Percentiles rank a stretch among this genome's conserved stretches.
phyloP scores from a whole-genome alignment of 2,888 invertebrate species.

The Oxystoma pomonae region DNA sequence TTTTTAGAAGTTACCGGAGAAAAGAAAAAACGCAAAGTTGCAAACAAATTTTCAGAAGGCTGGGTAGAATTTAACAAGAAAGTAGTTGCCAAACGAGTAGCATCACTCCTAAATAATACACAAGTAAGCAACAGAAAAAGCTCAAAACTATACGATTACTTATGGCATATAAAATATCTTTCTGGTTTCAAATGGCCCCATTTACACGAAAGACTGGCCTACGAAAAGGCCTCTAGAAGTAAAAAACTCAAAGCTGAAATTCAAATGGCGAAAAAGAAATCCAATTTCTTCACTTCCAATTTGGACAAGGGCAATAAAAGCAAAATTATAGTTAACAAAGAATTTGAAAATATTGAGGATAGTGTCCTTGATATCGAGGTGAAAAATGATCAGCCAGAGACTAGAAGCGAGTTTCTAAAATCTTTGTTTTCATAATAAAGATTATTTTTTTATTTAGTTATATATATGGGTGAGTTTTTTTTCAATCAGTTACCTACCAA shows the following conservation, averaged over 20 bases:
- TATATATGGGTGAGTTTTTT: no score
- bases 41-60: slow-evolving; percentile 78
- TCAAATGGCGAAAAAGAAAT: slow-evolving; percentile 86
- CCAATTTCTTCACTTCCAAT: slow-evolving; percentile 79
- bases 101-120: slow-evolving; percentile 76
- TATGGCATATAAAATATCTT: slow-evolving; percentile 97
- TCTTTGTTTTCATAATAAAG: slow-evolving; percentile 39
- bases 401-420: slow-evolving; percentile 41
- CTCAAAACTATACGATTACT: slow-evolving; percentile 81
- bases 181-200: slow-evolving; percentile 96
- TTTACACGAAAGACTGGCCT: slow-evolving; percentile 87
- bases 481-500: no score
- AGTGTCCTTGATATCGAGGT: slow-evolving; percentile 17
- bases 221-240: slow-evolving; percentile 85
- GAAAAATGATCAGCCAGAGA: slow-evolving; percentile 16
- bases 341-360: slow-evolving; percentile 32
- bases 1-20: slow-evolving; percentile 30
- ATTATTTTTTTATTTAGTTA: neutral
- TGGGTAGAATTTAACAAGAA: slow-evolving; percentile 95
- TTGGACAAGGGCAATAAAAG: slow-evolving; percentile 74
- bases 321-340: slow-evolving; percentile 41
- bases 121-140: slow-evolving; percentile 82
- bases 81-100: slow-evolving; percentile 83
- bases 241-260: slow-evolving; percentile 85
- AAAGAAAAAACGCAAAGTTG: slow-evolving; percentile 53